Evolutionary conservation across 2,113 vertebrate genomes (phyloP).

Genomic region (Mirounga angustirostris): DNA sequence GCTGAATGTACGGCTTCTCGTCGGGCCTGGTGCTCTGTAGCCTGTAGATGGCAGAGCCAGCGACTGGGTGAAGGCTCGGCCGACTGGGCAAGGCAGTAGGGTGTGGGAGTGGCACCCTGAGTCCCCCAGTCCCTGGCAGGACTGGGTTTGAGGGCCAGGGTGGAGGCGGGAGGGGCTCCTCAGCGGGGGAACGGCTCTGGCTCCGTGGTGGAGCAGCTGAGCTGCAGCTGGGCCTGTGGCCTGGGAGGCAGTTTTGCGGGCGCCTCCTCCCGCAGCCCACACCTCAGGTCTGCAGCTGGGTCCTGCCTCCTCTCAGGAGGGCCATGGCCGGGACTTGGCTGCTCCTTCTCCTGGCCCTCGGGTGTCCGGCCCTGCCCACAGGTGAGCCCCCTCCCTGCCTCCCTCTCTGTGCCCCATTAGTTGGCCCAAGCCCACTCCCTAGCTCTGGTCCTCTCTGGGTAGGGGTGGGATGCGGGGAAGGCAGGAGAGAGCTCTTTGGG

Average conservation of each 20-base stretch:
- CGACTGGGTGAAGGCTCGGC: background rate
- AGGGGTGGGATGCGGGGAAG: background rate
- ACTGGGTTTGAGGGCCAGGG: background rate
- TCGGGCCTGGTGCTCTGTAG: background rate
- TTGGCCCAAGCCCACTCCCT: background rate
- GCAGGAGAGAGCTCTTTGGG: background rate
- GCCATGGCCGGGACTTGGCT: conserved; percentile 52
- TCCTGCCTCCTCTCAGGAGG: background rate
- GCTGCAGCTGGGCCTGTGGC: conserved; percentile 71
- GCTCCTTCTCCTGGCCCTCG: conserved; percentile 33
- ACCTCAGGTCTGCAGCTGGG: conserved; percentile 45
- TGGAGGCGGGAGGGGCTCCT: background rate
- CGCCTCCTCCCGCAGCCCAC: background rate
- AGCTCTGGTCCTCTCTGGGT: background rate
- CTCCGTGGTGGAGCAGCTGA: conserved; percentile 61
- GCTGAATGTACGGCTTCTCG: background rate
- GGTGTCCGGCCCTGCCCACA: conserved; percentile 17
- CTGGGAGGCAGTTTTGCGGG: conserved; percentile 38
- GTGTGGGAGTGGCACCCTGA: background rate
- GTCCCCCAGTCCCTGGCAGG: background rate
- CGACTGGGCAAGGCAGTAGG: background rate
- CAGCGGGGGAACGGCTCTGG: background rate
- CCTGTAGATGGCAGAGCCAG: background rate
- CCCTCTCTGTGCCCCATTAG: background rate
- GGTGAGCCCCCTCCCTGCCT: conserved; percentile 59